These are phyloP conservation scores for Drosophila parabipectinata DNA, from an alignment of 1,140 invertebrate species.

Conservation along the genomic window DNA sequence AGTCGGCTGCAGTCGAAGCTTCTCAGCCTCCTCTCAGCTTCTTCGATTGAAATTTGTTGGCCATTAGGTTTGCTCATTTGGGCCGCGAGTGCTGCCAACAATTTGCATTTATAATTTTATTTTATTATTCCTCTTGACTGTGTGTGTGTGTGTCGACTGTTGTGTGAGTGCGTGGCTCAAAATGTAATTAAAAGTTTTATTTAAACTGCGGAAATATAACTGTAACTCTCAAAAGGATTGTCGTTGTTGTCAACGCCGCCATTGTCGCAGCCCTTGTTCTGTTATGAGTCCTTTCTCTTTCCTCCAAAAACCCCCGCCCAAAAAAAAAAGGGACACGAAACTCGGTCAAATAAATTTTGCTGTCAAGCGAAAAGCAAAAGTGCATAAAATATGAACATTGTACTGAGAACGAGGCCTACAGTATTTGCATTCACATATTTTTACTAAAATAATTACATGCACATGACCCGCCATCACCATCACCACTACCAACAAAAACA, in stretches of 20 bases:
- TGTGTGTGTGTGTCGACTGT: not conserved
- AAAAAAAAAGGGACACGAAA: conserved; percentile 30
- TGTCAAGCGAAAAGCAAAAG: conserved; percentile 76
- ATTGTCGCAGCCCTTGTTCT: conserved; percentile 20
- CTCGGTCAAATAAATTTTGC: conserved; percentile 72
- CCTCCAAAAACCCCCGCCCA: conserved; percentile 7
- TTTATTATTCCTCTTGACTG: conserved; percentile 20
- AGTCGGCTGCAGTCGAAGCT: not conserved
- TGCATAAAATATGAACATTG: conserved; percentile 66
- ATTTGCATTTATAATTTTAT: conserved; percentile 77
- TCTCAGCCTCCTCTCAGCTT: not conserved
- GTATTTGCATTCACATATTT: conserved; percentile 79
- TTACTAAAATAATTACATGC: conserved; percentile 78
- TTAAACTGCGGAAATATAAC: conserved; percentile 62
- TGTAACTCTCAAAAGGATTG: conserved; percentile 52
- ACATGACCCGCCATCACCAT: conserved; percentile 57
- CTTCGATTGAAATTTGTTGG: conserved; percentile 75
- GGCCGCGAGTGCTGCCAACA: conserved; percentile 47
- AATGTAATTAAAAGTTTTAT: conserved; percentile 77
- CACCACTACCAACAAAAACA: conserved; percentile 19
- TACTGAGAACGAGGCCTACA: conserved; percentile 59
- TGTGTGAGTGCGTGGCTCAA: conserved; percentile 42
- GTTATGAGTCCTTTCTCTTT: not conserved
- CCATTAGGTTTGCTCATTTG: conserved; percentile 73
- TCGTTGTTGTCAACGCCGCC: conserved; percentile 39